phyloP scores from a whole-genome alignment of 2,888 invertebrate species.

The Hofmannophila pseudospretella region DNA sequence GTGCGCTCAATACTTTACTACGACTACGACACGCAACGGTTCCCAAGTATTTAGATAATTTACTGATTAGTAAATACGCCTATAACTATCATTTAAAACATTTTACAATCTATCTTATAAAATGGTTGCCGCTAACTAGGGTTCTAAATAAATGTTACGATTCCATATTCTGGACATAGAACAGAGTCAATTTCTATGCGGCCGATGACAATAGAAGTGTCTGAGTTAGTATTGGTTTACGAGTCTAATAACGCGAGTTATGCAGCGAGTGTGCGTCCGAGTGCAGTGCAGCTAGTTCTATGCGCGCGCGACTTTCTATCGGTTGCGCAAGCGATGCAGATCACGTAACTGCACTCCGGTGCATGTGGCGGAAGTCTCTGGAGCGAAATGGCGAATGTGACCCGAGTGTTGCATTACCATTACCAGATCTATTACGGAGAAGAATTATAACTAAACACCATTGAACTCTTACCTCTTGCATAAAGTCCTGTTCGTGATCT shows the following conservation, averaged over 20 bases:
- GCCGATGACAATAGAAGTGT: conserved; percentile 34
- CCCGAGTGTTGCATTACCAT: conserved; percentile 38
- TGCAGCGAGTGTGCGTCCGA: conserved; percentile 56
- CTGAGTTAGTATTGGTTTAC: conserved; percentile 43
- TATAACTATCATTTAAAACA: no score
- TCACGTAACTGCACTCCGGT: conserved; percentile 70
- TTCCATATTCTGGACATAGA: no score
- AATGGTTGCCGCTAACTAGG: no score
- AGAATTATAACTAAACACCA: not conserved
- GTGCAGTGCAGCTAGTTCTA: conserved; percentile 64
- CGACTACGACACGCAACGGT: not conserved
- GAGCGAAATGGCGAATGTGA: conserved; percentile 64
- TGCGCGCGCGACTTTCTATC: conserved; percentile 66
- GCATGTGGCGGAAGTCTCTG: conserved; percentile 71
- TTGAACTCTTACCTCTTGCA: conserved; percentile 84
- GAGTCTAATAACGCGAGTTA: conserved; percentile 54
- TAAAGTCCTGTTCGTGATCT: conserved; percentile 86
- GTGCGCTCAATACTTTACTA: conserved; percentile 10
- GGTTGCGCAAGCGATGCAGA: conserved; percentile 71
- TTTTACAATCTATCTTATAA: no score
- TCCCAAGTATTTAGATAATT: not conserved
- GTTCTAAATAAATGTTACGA: no score
- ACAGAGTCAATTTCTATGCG: conserved; percentile 26
- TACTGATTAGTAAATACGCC: not conserved
- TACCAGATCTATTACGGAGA: conserved; percentile 36